Evolutionary conservation across 2,113 vertebrate species (phyloP), one percentile per base, ranked within the genome.

Genomic region (Phylloscopus trochilus): DNA sequence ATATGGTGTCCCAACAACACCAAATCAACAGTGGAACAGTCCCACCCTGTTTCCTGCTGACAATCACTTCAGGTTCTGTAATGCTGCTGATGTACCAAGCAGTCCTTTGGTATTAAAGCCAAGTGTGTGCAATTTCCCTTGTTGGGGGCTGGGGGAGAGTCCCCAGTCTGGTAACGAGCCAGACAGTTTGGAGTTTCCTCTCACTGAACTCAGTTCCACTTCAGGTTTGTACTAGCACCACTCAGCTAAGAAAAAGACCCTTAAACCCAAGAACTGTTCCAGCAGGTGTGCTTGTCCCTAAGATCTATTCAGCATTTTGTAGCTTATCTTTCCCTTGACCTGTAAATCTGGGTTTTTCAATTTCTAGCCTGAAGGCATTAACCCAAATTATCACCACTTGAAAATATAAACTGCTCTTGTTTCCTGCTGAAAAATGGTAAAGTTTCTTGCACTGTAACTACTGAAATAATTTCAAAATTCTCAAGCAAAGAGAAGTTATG

Each of bases 1-100:
- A 9, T 6, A 18, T 0, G 2, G 0, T 5, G 28, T 14, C 43
- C 7, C 37, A 51, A 13, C 33, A 39, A 3, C 0, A 17, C 39
- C 35, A 41, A 24, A 28, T 5, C 66, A 10, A 13, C 16, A 2
- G 13, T 13, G 44, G 33, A 46, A 59, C 52, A 67, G 44, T 41
- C 51, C 47, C 49, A 5, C 1, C 0, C 11, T 13, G 26, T 7
- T 59, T 51, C 39, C 74, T 75, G 82, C 81, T 16, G 46, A 62
- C 10, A 11, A 16, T 1, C 66, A 24, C 22, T 5, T 26, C 20
- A 13, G 73, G 18, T 20, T 60, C 74, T 70, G 74, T 77, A 67
- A 2, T 4, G 47, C 81, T 18, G 64, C 19, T 9, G 21, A 41
- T 69, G 72, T 20, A 51, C 67, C 67, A 62, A 56, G 41, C 52